phyloP scores from a whole-genome alignment of 2,888 invertebrate genomes.

The Aphidius colemani region DNA sequence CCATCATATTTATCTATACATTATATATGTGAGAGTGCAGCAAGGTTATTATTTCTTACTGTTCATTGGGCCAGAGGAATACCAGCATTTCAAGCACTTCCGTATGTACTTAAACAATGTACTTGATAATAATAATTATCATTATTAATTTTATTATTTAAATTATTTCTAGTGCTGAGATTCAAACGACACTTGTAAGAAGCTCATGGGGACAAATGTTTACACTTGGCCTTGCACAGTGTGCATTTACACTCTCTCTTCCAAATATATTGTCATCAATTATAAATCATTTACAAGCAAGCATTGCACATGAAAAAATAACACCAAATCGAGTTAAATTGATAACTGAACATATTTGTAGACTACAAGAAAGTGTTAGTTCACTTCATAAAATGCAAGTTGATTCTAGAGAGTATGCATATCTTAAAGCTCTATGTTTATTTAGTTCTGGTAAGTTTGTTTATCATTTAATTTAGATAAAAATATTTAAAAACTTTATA shows the following conservation, averaged over 20 bases:
- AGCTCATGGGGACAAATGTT: constrained; percentile 93
- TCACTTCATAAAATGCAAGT: constrained; percentile 76
- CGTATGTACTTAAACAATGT: no score
- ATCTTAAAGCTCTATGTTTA: constrained; percentile 81
- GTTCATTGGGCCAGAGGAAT: constrained; percentile 90
- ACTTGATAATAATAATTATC: no score
- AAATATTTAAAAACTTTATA: constrained; percentile 12
- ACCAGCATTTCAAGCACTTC: constrained; percentile 79
- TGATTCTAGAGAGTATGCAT: constrained; percentile 85
- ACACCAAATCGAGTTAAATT: constrained; percentile 76
- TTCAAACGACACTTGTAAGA: constrained; percentile 82
- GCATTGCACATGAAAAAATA: constrained; percentile 75
- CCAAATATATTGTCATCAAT: constrained; percentile 82
- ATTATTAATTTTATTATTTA: no score
- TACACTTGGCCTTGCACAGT: constrained; percentile 87
- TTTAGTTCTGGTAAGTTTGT: constrained; percentile 74
- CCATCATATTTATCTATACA: constrained; percentile 91
- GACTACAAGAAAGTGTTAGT: constrained; percentile 81
- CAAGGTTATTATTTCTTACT: constrained; percentile 85
- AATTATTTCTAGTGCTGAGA: constrained; percentile 70
- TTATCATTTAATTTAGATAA: constrained; percentile 8
- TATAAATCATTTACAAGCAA: constrained; percentile 78
- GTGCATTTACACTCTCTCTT: constrained; percentile 77
- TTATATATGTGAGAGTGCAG: constrained; percentile 94
- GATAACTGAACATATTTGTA: constrained; percentile 79